Evolutionary conservation across 2,888 invertebrate genomes (phyloP), one percentile per base, ranked within the genome.

Genomic region (Eupithecia pulchellata): DNA sequence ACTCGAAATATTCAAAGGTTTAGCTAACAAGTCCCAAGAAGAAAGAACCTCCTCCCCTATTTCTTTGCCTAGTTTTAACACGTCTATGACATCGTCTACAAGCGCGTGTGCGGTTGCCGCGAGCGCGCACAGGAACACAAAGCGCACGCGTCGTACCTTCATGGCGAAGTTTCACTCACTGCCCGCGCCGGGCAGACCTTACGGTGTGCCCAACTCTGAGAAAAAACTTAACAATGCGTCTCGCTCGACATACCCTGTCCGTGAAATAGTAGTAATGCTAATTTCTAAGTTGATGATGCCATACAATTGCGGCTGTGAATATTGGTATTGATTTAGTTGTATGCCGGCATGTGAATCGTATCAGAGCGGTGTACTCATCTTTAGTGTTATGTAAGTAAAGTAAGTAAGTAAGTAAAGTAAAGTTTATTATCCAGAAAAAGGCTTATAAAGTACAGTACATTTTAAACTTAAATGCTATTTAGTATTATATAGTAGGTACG

Each of bases 21-120:
- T 92, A 66, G 96, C 95, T 34, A 96, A 90, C 17, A 96, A 82
- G 77, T 96, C 95, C 96, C 96, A 96, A 30, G 96, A 94, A 79
- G 95, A 95, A 1, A 96, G 86, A 36, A 96, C 91, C 64, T 95
- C 95, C 64, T 95, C 91, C 34, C 95, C 95, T 42, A 96, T 94
- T 81, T 96, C 96, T 81, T 95, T 96, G 47, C 94, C 89, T 13
- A 95, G 82, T 80, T 94, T 93, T 27, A 96, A 82, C 17, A 96
- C 92, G 84, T 96, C 96, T 63, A 96, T 84, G 1, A 95, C 95
- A 79, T 95, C 96, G 78, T 95, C 95, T 32, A 96, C 84, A 62
- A 96, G 79, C 29, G 94, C 95, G 81, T 81, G 81, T 82, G 85
- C 81, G 77, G 82, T 79, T 75, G 80, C 79, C 69, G 86, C 81